Evolutionary conservation across 2,113 vertebrate genomes (phyloP), one percentile per base, ranked within the genome.

Genomic region (Plotosus lineatus): DNA sequence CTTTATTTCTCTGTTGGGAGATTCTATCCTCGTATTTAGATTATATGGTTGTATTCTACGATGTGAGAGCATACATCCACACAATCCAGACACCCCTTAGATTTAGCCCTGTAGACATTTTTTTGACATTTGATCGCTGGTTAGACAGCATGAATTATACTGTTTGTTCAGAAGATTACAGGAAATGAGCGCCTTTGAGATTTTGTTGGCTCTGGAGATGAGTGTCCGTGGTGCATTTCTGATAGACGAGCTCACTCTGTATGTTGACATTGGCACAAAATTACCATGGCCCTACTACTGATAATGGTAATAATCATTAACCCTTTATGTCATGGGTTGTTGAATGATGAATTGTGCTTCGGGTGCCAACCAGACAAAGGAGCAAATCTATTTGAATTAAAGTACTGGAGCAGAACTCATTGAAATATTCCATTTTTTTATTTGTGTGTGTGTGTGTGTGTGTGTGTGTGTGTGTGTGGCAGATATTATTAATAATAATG

Each of bases 161-260:
- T 85, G 84, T 83, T 83, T 74, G 74, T 85, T 80, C 81, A 83
- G 74, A 78, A 72, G 75, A 80, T 85, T 80, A 80, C 63, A 33
- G 74, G 78, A 85, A 83, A 83, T 51, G 78, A 80, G 51, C 21
- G 26, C 63, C 73, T 66, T 71, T 75, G 69, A 31, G 36, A 63
- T 75, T 82, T 50, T 69, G 53, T 60, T 79, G 75, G 79, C 77
- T 75, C 53, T 38, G 75, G 38, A 51, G 55, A 51, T 36, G 76
- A 81, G 31, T 36, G 15, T 73, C 58, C 28, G 14, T 9, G 50
- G 79, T 28, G 68, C 21, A 48, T 48, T 53, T 11, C 56, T 28
- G 74, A 73, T 48, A 44, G 72, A 56, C 6, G 40, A 31, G 53
- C 69, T 50, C 48, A 73, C 28, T 48, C 31, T 11, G 48, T 75